Evolutionary conservation across 2,113 vertebrate genomes (phyloP), one percentile per base, ranked within the genome.

Genomic region (Pavo muticus): DNA sequence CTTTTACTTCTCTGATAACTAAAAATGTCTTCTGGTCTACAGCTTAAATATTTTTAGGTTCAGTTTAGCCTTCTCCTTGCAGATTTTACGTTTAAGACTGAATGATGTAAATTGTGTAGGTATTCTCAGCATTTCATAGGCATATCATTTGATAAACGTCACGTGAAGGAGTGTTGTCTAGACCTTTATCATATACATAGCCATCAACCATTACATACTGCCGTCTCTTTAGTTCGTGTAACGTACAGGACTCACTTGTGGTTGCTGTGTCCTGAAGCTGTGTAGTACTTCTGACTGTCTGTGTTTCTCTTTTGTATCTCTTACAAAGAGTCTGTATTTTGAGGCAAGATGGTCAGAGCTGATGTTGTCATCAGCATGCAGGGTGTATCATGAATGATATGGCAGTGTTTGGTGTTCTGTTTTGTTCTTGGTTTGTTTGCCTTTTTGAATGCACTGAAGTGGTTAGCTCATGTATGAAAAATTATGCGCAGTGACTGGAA

Each of bases 341-440:
- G n/a, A 76, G 61, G 61, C 42, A 87, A 45, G 42, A 32, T 42
- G 35, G 45, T 92, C 2, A 2, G 61, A 69, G 67, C 57, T 89
- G 63, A 65, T 68, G 52, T n/a, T 69, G 70, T 37, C 71, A 35
- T 65, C 14, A 57, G 65, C 87, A 57, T 47, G 39, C n/a, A 61
- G 39, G 21, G 10, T 17, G 13, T 52, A 24, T 89, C 1, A 7
- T 27, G 47, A 72, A 56, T 75, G 13, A n/a, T 37, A 63, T 69
- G 39, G 37, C 35, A 37, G 1, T 71, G n/a, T 7, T 82, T 84
- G 54, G 10, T 47, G 71, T 94, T 82, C 39, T 42, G 23, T 14
- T 92, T 87, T 64, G 16, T 84, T 84, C 50, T 54, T 93, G 39
- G 64, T 85, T 59, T 87, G 37, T 65, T 78, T 91, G 57, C 30